These are phyloP conservation scores for Tarsius wallacei DNA, from an alignment of 2,797 vertebrate genomes.

Conservation along the genomic window DNA sequence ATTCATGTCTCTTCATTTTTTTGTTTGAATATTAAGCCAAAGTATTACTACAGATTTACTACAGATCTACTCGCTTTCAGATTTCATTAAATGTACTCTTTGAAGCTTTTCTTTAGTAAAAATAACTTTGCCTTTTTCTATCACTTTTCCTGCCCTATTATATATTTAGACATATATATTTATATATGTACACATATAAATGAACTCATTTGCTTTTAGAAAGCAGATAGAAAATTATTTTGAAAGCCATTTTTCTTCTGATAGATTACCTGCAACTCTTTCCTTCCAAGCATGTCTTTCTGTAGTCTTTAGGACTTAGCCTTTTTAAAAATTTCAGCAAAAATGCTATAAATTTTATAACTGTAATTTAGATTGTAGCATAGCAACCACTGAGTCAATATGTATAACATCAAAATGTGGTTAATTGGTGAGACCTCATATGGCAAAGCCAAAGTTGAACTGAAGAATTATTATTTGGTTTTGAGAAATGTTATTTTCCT, in stretches of 20 bases:
- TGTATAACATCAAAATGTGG: slow-evolving; percentile 53
- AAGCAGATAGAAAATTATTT: slow-evolving; percentile 53
- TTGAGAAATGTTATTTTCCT: slow-evolving; percentile 61
- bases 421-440: neutral
- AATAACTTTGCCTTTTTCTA: slow-evolving; percentile 30
- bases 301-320: neutral
- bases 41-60: neutral
- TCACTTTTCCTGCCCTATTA: neutral
- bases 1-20: neutral
- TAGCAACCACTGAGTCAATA: neutral
- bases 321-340: slow-evolving; percentile 37
- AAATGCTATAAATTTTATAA: slow-evolving; percentile 26
- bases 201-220: slow-evolving; percentile 48
- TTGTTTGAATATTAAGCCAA: slow-evolving; percentile 41
- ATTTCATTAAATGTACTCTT: slow-evolving; percentile 50
- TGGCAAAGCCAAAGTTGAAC: slow-evolving; percentile 52
- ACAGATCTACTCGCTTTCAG: neutral
- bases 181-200: neutral
- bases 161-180: neutral
- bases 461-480: slow-evolving; percentile 28
- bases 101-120: slow-evolving; percentile 27
- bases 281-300: neutral
- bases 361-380: slow-evolving; percentile 47
- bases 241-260: slow-evolving; percentile 54
- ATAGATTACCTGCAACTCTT: neutral